A percentile compares a stretch with the other conserved stretches of the same genome.
phyloP scores from a whole-genome alignment of 2,888 invertebrate genomes.

The Siphlonurus alternatus region DNA sequence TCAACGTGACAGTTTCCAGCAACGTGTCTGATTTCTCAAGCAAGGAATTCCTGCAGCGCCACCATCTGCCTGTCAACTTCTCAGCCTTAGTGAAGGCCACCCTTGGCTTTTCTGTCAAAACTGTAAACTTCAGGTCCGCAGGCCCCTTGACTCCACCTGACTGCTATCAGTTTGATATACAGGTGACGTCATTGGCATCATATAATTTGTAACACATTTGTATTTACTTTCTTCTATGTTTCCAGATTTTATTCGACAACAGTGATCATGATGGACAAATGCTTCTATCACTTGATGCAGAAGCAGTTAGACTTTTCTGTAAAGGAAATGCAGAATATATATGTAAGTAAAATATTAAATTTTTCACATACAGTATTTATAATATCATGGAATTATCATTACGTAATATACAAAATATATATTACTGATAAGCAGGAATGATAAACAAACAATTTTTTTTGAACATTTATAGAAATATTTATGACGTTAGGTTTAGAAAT shows the following conservation, averaged over 20 bases:
- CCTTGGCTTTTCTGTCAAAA: constrained; percentile 63
- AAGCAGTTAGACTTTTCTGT: constrained; percentile 57
- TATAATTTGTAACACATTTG: background rate
- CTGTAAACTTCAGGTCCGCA: constrained; percentile 78
- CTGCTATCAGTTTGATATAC: constrained; percentile 73
- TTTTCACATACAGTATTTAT: background rate
- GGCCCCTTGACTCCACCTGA: constrained; percentile 79
- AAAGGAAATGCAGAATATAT: constrained; percentile 61
- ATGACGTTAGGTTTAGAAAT: no score
- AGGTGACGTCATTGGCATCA: constrained; percentile 24
- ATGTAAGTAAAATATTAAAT: constrained; percentile 24
- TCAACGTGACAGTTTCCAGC: constrained; percentile 22
- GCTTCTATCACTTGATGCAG: constrained; percentile 59
- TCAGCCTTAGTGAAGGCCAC: constrained; percentile 59
- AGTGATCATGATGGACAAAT: constrained; percentile 90
- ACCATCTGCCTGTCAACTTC: constrained; percentile 54
- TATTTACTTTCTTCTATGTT: constrained; percentile 4
- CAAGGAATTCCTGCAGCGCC: constrained; percentile 35
- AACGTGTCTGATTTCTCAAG: constrained; percentile 26
- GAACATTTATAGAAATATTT: background rate
- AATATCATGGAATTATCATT: background rate
- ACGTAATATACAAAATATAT: background rate
- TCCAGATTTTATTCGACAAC: constrained; percentile 65
- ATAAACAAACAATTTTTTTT: background rate
- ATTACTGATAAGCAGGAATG: background rate